phyloP scores from a whole-genome alignment of 2,888 invertebrate genomes.

The Corbicula japonica region DNA sequence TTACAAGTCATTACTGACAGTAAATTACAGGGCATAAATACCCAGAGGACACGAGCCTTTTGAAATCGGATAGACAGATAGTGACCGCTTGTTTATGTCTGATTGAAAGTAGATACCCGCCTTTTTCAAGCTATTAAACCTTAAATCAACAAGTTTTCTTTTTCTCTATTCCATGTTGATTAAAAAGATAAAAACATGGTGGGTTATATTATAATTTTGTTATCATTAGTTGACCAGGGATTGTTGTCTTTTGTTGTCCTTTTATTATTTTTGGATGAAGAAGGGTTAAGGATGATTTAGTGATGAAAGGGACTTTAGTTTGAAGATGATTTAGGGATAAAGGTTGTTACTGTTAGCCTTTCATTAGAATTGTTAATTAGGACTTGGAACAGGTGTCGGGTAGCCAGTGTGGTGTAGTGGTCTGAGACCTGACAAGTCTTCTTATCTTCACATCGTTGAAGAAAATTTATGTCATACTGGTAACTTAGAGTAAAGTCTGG shows the following conservation, averaged over 20 bases:
- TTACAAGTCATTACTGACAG: background rate
- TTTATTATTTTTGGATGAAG: constrained; percentile 8
- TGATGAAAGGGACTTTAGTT: constrained; percentile 18
- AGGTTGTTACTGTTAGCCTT: constrained; percentile 4
- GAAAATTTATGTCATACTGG: no score
- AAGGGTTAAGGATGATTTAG: no score
- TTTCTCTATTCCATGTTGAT: constrained; percentile 6
- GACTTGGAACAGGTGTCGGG: no score
- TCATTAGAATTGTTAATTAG: constrained; percentile 27
- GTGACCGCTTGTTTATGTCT: constrained; percentile 17
- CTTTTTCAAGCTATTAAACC: constrained; percentile 12
- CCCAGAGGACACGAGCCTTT: constrained; percentile 19
- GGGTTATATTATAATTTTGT: constrained; percentile 14
- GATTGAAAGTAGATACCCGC: constrained; percentile 25
- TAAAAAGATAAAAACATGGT: constrained; percentile 12
- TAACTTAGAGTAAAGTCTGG: no score
- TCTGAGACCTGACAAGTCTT: no score
- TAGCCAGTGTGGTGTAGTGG: no score
- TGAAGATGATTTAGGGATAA: constrained; percentile 23
- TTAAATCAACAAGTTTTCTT: constrained; percentile 38
- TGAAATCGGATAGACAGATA: constrained; percentile 40
- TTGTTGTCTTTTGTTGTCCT: constrained; percentile 18
- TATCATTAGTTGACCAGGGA: constrained; percentile 21
- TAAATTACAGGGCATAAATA: constrained; percentile 24
- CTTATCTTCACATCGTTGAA: no score